phyloP scores from a whole-genome alignment of 1,140 invertebrate species.

The Bombus confusus region DNA sequence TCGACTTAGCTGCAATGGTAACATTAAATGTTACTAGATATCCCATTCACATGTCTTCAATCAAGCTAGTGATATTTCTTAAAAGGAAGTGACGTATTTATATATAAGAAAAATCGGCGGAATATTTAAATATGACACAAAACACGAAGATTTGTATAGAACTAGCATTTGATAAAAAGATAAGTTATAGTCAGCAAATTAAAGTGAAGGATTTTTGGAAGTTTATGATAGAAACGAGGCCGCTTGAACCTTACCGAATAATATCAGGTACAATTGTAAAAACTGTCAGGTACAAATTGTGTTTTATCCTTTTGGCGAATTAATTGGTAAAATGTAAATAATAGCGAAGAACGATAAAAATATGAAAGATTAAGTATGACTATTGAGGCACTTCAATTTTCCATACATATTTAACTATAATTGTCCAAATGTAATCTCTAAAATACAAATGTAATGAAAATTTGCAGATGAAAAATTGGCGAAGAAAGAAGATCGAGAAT shows the following conservation, averaged over 20 bases:
- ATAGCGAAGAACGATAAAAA: neutral
- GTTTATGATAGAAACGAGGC: constrained; percentile 51
- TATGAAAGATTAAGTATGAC: neutral
- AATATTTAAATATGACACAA: constrained; percentile 12
- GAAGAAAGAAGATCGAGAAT: neutral
- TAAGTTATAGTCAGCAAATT: constrained; percentile 39
- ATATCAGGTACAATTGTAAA: neutral
- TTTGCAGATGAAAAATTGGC: neutral
- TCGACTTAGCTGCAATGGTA: constrained; percentile 8
- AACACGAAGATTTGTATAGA: constrained; percentile 36
- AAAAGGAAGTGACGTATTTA: constrained; percentile 39
- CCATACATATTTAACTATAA: neutral
- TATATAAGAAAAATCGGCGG: neutral
- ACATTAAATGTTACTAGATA: constrained; percentile 36
- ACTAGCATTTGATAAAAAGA: constrained; percentile 52
- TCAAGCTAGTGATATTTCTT: neutral
- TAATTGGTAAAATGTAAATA: neutral
- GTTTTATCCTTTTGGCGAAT: neutral
- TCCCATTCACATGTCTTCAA: neutral
- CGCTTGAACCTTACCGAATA: constrained; percentile 34
- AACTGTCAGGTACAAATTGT: no score
- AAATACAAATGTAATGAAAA: neutral
- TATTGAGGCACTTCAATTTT: neutral
- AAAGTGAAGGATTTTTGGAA: constrained; percentile 71
- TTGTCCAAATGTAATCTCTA: neutral